Base-by-base conservation (phyloP, 1,140 invertebrate species). In the Drosophila tani region DNA sequence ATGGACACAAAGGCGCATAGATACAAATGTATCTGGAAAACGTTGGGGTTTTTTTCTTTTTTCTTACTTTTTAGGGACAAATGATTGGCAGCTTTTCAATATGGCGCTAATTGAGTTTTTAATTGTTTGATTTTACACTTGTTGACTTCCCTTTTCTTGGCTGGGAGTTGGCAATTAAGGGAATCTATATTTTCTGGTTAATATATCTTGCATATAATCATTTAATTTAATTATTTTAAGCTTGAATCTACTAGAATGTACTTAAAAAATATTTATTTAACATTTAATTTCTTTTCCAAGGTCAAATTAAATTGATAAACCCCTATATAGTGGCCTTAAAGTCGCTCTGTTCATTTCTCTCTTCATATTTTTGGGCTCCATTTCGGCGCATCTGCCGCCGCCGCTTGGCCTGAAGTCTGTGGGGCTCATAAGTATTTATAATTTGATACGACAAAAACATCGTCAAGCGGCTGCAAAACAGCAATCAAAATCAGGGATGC, bases 21-120 rank as follows among this genome's bases (percentile, higher is more conserved):
- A 63, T 60, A 71, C 32, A 75, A 43, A 46, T 70, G 62, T 81
- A 67, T 69, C 62, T 75, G 62, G 60, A 55, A 41, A 35, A 29
- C 47, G 15, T 40, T 7, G 57, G 45, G 60, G 60, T 53, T 60
- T 83, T 51, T 8, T 21, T n/a, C n/a, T 12, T 66, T 45, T 24
- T 46, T 1, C 32, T 35, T 12, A 11, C 32, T 35, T 35, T 35
- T 17, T 29, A n/a, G 21, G 38, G 70, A 73, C 77, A 84, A 83
- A 90, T 84, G 84, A 88, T 84, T 90, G 85, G 84, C 84, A 88
- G 85, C 85, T 81, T 84, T 88, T 90, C 84, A 88, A 88, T 84
- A 90, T 88, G 84, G 84, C 84, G 85, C 84, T 88, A 88, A 88
- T 88, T 90, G 85, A 90, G 85, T 88, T 90, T 90, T 88, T 88